Base-by-base conservation (phyloP, 1,140 invertebrate species). In the Zaprionus kolodkinae region DNA sequence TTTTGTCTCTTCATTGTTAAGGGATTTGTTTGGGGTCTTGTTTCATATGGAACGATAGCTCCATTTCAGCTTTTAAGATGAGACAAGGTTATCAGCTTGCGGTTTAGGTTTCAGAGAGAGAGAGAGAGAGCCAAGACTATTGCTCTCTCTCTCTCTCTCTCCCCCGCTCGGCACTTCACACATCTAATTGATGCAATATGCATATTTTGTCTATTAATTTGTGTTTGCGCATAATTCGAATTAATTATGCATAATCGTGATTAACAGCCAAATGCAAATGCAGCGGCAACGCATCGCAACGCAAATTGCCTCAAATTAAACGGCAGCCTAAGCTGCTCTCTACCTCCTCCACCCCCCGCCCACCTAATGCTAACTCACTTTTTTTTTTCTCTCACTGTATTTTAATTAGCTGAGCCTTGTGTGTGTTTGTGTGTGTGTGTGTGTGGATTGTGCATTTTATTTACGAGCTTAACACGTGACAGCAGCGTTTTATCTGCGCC, bases 181-280 rank as follows among this genome's bases (percentile, higher is more conserved):
- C 63, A 56, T 33, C 69, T 80, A 88, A 88, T 88, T 84, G 73
- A 64, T 80, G 84, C 77, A 80, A 78, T 77, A 78, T 88, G 80
- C 80, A 78, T 79, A 87, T 88, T 88, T 87, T 80, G 84, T 88
- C 84, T 80, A 88, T 87, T 87, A 87, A 87, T 87, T 88, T 88
- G 84, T 72, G 80, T 84, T 84, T 88, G 75, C 80, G 84, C 84
- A 87, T 87, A 87, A 87, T 88, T 83, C 73, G 68, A 73, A 84
- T 88, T 87, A 87, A 87, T 87, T 87, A 87, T 86, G 84, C 84
- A 88, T 87, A 88, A 88, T 84, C 80, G 78, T 87, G 85, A 88
- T 87, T 87, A 87, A 87, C 80, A 84, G 84, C 65, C 68, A 73
- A 79, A 86, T 86, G 83, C 79, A 86, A 88, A 88, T 88, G 15